Evolutionary conservation across 2,797 vertebrate genomes (phyloP), one percentile per base, ranked within the genome.

Genomic region (Botia kubotai): DNA sequence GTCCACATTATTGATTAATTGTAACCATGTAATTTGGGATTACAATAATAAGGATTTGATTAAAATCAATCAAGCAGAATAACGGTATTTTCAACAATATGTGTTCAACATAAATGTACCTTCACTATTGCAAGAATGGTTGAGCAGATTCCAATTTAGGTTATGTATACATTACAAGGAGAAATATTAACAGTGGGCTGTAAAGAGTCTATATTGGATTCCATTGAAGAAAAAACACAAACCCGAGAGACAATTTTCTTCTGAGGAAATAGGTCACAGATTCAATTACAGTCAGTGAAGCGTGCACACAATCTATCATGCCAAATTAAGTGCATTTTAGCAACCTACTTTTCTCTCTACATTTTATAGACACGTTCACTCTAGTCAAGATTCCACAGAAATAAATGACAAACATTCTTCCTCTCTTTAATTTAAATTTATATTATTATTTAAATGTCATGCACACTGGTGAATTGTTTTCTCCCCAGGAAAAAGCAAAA

Each of bases 251-350:
- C 96, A 96, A 96, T 98, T 97, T 98, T 97, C 97, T 96, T 97
- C 95, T 94, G 96, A 98, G 97, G 97, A 99, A 99, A 98, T 99
- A 99, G 98, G 97, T 99, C 97, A 99, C 96, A 97, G 97, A 98
- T 98, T 99, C 97, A 98, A 98, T 99, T 99, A 99, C 96, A 98
- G 95, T 94, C 97, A 97, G 92, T 96, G 97, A 97, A 97, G 97
- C 97, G 96, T 98, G 96, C 96, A 98, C 97, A 97, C 97, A 98
- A 98, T 99, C 98, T 99, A 99, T 99, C 98, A 99, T 98, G 97
- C 96, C 97, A 99, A 98, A 99, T 99, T 99, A 99, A 98, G 97
- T 98, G 96, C 96, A 95, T 98, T 98, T 99, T 98, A 98, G 97
- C 96, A 98, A 98, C 97, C 97, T 98, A 98, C 96, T 97, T 98